Evolutionary conservation across 2,797 vertebrate species (phyloP), one percentile per base, ranked within the genome.

Genomic region (Delichon dasypus): DNA sequence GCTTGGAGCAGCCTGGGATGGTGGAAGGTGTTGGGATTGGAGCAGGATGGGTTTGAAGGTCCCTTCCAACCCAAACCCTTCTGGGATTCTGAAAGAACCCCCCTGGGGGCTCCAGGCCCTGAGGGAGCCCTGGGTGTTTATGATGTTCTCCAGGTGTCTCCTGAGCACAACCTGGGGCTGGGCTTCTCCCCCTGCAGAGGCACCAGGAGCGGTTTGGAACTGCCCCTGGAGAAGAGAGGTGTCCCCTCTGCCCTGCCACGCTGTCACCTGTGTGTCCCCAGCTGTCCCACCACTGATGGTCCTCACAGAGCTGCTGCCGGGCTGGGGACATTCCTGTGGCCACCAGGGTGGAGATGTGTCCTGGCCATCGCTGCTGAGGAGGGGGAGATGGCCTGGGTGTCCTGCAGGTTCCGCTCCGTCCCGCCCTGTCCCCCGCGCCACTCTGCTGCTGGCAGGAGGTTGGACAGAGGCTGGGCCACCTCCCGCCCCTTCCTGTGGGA

Each of bases 1-100:
- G 17, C 15, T 27, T 0, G 55, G 67, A 29, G 67, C 48, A 54
- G 2, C 42, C 58, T 19, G 42, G 68, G 23, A 11, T 0, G 1
- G 34, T 16, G 80, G 80, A 0, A 55, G 25, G 34, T 23, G 68
- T 3, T 38, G 22, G 58, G 57, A 16, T 15, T 54, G 57, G n/a
- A 26, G 18, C 32, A 40, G 47, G 55, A 26, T 3, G 32, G 38
- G 9, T 16, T 32, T 42, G 47, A 22, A 45, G 38, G n/a, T 53
- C 21, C 47, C 27, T 44, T 30, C 57, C 48, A 5, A 9, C 11
- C 38, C 57, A 32, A 62, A 53, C 38, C 38, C 11, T 26, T 53
- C 7, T 45, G 79, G 47, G 79, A 9, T 11, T 53, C 26, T 14
- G 7, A 9, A 11, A 21, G 57, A 44, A 2, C 2, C 16, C 36